Conservation (phyloP, 2,113 vertebrate species). For the Paralichthys olivaceus region DNA sequence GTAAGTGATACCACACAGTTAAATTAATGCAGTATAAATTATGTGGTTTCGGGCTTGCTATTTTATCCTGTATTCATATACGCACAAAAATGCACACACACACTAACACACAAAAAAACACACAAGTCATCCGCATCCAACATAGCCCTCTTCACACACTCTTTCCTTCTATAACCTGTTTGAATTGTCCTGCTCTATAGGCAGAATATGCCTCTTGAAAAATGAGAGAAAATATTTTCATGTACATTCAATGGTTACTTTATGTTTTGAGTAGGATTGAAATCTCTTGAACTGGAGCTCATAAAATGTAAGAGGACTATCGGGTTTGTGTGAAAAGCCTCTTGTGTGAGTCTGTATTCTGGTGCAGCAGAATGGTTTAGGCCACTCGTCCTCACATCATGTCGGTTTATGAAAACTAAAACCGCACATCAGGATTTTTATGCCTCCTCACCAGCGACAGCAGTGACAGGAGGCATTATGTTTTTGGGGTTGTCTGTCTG, state of each 20-base stretch:
- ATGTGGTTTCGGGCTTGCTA: slow-evolving; percentile 34
- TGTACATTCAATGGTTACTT: slow-evolving; percentile 37
- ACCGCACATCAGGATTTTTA: not conserved
- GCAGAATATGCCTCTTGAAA: slow-evolving; percentile 33
- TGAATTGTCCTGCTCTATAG: slow-evolving; percentile 27
- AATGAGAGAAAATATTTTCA: slow-evolving; percentile 46
- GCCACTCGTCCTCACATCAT: slow-evolving; percentile 13
- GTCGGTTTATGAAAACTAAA: slow-evolving; percentile 12
- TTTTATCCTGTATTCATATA: slow-evolving; percentile 32
- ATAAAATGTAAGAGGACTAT: slow-evolving; percentile 38
- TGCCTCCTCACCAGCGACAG: too few relatives aligned
- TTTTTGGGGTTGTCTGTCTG: not conserved
- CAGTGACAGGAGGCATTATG: not conserved
- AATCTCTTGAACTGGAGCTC: slow-evolving; percentile 44
- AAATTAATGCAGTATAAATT: slow-evolving; percentile 56
- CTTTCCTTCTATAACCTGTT: slow-evolving; percentile 34
- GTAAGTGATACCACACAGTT: slow-evolving; percentile 43
- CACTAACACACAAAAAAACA: too few relatives aligned
- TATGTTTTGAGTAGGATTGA: slow-evolving; percentile 43
- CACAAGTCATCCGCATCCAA: slow-evolving; percentile 17
- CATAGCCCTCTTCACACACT: slow-evolving; percentile 3
- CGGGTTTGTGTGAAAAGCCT: slow-evolving; percentile 47
- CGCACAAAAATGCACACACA: not conserved
- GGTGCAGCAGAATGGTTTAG: not conserved
- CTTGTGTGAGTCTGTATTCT: slow-evolving; percentile 23